These are phyloP conservation scores for Dynastes maya DNA, from an alignment of 2,888 invertebrate species.

Conservation along the genomic window DNA sequence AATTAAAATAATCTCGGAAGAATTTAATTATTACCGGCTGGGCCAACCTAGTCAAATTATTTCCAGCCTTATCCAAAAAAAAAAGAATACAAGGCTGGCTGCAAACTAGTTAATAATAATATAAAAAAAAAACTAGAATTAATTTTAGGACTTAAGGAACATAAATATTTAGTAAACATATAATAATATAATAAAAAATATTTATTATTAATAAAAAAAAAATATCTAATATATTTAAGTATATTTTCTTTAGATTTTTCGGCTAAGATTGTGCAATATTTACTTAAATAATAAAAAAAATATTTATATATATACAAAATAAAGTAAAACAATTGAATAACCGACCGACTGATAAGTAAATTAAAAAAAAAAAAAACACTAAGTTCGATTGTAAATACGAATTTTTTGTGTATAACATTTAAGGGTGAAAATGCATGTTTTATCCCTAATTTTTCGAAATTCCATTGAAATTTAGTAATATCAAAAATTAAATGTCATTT, in stretches of 20 bases:
- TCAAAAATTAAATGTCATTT: no score
- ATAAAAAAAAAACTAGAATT: constrained; percentile 64
- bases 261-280: constrained; percentile 71
- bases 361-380: constrained; percentile 60
- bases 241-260: constrained; percentile 62
- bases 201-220: constrained; percentile 63
- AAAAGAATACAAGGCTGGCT: constrained; percentile 59
- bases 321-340: constrained; percentile 47
- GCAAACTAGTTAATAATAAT: constrained; percentile 66
- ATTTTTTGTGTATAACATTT: constrained; percentile 53
- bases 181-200: constrained; percentile 66
- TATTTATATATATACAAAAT: constrained; percentile 46
- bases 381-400: constrained; percentile 54
- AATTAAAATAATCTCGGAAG: constrained; percentile 53
- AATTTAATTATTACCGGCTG: constrained; percentile 54
- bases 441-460: no score
- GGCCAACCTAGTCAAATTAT: constrained; percentile 72
- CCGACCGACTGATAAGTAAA: constrained; percentile 65
- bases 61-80: constrained; percentile 59
- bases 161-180: constrained; percentile 67
- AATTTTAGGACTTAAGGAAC: constrained; percentile 62
- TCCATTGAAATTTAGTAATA: no score
- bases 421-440: background rate
- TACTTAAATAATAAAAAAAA: constrained; percentile 45
- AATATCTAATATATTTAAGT: constrained; percentile 67